These are phyloP conservation scores for Beroe ovata DNA, from an alignment of 37 sponge, comb jelly and placozoan species.

Conservation along the genomic window DNA sequence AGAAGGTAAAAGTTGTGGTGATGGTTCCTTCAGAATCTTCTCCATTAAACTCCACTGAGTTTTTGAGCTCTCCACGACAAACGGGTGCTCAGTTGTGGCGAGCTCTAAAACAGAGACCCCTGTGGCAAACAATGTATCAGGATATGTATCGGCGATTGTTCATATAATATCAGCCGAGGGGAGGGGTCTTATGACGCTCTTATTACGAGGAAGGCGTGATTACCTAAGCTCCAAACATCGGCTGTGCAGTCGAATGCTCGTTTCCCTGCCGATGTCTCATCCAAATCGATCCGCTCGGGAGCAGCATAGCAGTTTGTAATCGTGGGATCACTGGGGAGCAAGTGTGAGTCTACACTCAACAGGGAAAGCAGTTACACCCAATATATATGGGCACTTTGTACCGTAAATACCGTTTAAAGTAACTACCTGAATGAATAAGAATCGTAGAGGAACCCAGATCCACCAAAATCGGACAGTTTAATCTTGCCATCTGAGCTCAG, in stretches of 20 bases:
- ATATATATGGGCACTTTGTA: no score
- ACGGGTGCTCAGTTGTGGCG: slow-evolving; percentile 30
- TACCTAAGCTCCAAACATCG: slow-evolving; percentile 61
- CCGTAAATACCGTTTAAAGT: no score
- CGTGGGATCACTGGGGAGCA: slow-evolving; percentile 37
- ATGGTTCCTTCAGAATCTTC: not conserved
- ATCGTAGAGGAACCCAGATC: slow-evolving; percentile 44
- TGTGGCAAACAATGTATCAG: no score
- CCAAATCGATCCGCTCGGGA: slow-evolving; percentile 26
- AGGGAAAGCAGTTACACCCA: no score
- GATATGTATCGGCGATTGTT: no score
- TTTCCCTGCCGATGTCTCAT: not conserved
- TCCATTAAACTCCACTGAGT: slow-evolving; percentile 23
- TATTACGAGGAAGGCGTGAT: no score
- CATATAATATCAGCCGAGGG: no score
- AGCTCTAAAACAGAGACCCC: slow-evolving; percentile 16
- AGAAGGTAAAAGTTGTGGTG: slow-evolving; percentile 2
- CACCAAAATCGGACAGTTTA: slow-evolving; percentile 58
- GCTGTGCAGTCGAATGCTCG: slow-evolving; percentile 30
- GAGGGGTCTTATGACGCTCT: no score
- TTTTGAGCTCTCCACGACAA: not conserved
- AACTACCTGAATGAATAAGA: slow-evolving; percentile 52
- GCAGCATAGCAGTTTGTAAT: slow-evolving; percentile 39
- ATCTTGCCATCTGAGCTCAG: slow-evolving; percentile 37
- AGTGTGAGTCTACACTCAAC: no score